Conservation (phyloP, 1,140 invertebrate genomes). For the Agrilus planipennis region DNA sequence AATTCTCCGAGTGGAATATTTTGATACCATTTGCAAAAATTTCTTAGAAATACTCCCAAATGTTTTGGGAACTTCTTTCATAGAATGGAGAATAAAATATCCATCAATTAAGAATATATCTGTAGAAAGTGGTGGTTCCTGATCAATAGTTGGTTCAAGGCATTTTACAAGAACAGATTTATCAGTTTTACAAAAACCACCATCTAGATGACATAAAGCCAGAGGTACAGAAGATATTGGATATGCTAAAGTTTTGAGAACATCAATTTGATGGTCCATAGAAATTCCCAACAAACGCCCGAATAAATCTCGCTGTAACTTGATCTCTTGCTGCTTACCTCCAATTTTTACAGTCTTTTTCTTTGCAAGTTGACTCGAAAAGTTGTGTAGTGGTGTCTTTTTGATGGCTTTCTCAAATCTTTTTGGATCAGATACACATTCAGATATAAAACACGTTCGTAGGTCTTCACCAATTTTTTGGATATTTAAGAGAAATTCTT, state of each 20-base stretch:
- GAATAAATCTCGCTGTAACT: conserved; percentile 19
- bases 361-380: conserved; percentile 10
- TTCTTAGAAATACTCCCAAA: conserved; percentile 22
- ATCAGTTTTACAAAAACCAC: conserved; percentile 16
- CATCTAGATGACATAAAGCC: conserved; percentile 18
- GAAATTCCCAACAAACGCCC: conserved; percentile 15
- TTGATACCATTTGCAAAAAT: conserved; percentile 15
- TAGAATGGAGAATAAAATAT: conserved; percentile 20
- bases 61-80: conserved; percentile 18
- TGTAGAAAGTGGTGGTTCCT: conserved; percentile 6
- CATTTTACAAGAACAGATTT: conserved; percentile 6
- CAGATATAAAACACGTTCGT: not conserved
- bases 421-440: not conserved
- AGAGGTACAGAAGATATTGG: conserved; percentile 17
- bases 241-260: conserved; percentile 15
- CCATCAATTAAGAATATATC: conserved; percentile 12
- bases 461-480: not conserved
- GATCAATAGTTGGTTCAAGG: not conserved
- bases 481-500: not conserved
- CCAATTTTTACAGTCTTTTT: conserved; percentile 5
- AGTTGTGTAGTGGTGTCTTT: conserved; percentile 13
- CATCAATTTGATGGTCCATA: conserved; percentile 12
- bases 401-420: not conserved
- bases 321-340: conserved; percentile 9
- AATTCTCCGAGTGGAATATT: conserved; percentile 12